Conservation (phyloP, 2,113 vertebrate species). For the Maccullochella peelii region DNA sequence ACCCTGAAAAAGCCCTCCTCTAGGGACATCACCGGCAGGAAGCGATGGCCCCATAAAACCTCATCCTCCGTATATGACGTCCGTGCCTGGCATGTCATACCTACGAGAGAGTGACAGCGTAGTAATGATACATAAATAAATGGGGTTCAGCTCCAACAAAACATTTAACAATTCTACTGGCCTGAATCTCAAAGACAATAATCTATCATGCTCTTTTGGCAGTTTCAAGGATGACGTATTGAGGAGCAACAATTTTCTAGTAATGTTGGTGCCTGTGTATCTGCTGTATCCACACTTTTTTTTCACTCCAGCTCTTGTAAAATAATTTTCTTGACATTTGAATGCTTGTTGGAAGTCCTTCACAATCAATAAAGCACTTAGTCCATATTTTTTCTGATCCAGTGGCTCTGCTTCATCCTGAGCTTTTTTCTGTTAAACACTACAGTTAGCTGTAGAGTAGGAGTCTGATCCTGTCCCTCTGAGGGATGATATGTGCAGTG, state of each 20-base stretch:
- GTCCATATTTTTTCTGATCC: constrained; percentile 39
- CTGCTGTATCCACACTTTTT: neutral
- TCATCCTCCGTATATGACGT: constrained; percentile 93
- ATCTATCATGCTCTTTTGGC: neutral
- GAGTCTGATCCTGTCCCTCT: constrained; percentile 60
- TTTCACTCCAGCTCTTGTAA: constrained; percentile 34
- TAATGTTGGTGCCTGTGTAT: neutral
- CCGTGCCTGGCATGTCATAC: constrained; percentile 93
- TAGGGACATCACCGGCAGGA: constrained; percentile 92
- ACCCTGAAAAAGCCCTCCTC: constrained; percentile 93
- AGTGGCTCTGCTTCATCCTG: constrained; percentile 23
- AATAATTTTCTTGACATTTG: constrained; percentile 71
- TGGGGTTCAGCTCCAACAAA: neutral
- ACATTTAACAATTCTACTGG: neutral
- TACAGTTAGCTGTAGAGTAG: constrained; percentile 42
- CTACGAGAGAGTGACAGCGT: constrained; percentile 67
- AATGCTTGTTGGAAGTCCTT: constrained; percentile 36
- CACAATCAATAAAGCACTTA: constrained; percentile 67
- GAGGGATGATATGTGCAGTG: constrained; percentile 48
- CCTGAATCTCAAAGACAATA: constrained; percentile 3
- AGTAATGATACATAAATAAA: constrained; percentile 12
- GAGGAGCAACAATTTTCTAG: neutral
- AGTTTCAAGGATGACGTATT: neutral
- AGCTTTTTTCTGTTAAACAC: constrained; percentile 44
- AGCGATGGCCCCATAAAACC: constrained; percentile 93